Percentiles rank a stretch among this genome's conserved stretches.
Evolutionary conservation across 2,113 vertebrate species (phyloP).

Genomic region (Pomatostomus ruficeps): DNA sequence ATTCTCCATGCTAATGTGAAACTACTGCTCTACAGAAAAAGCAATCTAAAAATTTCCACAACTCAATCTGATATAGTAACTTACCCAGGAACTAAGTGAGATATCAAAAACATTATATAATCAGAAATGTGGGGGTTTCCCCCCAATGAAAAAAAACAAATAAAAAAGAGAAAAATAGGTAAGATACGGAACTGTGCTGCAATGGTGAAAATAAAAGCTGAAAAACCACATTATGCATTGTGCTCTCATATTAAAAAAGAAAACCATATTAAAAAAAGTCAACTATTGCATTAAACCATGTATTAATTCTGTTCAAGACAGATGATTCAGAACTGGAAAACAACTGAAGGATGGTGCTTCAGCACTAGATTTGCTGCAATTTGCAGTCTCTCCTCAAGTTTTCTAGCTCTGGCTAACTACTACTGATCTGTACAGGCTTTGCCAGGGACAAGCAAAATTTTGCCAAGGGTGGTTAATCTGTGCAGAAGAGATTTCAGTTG

Average conservation of each 20-base stretch:
- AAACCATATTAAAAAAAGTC: neutral
- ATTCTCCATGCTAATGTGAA: conserved; percentile 10
- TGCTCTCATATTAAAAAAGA: neutral
- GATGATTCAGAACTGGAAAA: neutral
- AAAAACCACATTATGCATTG: neutral
- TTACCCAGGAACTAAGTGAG: neutral
- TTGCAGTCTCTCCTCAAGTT: neutral
- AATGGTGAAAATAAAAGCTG: neutral
- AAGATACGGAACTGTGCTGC: neutral
- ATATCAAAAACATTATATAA: neutral
- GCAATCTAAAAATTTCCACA: neutral
- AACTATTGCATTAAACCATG: neutral
- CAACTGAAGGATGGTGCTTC: neutral
- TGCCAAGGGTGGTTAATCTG: neutral
- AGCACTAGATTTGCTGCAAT: neutral
- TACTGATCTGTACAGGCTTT: neutral
- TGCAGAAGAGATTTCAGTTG: neutral
- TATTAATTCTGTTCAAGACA: neutral
- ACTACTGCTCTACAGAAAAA: neutral
- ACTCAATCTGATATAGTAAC: neutral
- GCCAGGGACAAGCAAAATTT: neutral
- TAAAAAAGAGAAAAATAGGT: neutral
- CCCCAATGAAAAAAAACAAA: neutral
- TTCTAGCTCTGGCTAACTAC: neutral
- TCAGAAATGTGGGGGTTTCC: neutral